phyloP scores from a whole-genome alignment of 2,888 invertebrate species.

The Panopea generosa region DNA sequence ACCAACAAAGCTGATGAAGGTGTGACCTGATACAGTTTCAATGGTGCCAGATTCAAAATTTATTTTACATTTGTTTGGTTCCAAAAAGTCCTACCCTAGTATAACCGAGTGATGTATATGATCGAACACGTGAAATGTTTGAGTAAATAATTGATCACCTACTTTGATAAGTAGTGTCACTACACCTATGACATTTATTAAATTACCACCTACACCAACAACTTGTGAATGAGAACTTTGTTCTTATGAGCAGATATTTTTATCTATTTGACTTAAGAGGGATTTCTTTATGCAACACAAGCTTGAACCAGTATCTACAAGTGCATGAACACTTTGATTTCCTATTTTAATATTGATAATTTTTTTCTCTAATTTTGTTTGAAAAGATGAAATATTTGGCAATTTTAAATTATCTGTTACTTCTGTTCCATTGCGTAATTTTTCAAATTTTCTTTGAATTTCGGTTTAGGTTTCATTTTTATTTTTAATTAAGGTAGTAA shows the following conservation, averaged over 20 bases:
- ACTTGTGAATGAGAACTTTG: conserved; percentile 11
- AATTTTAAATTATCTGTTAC: too few relatives aligned
- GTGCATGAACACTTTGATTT: background rate
- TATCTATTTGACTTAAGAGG: conserved; percentile 23
- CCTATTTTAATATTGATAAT: conserved; percentile 6
- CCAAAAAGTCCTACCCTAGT: conserved; percentile 33
- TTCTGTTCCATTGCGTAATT: too few relatives aligned
- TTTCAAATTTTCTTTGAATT: too few relatives aligned
- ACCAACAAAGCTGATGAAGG: conserved; percentile 6
- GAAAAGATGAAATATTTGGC: background rate
- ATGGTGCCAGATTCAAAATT: conserved; percentile 12
- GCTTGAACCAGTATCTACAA: conserved; percentile 21
- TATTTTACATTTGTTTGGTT: conserved; percentile 26
- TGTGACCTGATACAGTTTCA: conserved; percentile 4
- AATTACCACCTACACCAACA: conserved; percentile 27
- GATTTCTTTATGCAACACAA: conserved; percentile 33
- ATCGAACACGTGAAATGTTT: conserved; percentile 40
- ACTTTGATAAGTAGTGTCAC: conserved; percentile 9
- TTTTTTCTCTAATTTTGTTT: conserved; percentile 12
- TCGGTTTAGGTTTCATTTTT: background rate
- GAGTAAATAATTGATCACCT: conserved; percentile 11
- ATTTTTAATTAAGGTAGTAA: background rate
- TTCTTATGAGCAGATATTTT: background rate
- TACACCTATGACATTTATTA: conserved; percentile 19
- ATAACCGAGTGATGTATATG: conserved; percentile 33